Evolutionary conservation across 2,113 vertebrate species (phyloP).

Genomic region (Syngnathus typhle): DNA sequence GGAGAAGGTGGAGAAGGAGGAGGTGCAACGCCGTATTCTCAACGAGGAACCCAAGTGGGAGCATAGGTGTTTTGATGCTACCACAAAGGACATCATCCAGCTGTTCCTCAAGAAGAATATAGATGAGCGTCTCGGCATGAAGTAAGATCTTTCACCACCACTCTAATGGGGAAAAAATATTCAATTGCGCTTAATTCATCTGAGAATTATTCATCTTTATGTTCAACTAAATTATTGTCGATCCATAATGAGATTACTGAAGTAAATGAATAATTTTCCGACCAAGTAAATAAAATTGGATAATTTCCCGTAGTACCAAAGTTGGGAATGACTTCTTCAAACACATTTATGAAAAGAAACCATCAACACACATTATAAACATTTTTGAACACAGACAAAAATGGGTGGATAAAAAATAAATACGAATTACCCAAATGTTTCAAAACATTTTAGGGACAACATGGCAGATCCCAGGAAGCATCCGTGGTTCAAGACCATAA

Average conservation of each 20-base stretch:
- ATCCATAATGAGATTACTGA: no score
- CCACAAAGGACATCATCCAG: conserved; percentile 80
- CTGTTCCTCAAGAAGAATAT: conserved; percentile 84
- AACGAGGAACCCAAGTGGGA: conserved; percentile 83
- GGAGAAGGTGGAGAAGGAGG: conserved; percentile 85
- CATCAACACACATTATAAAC: neutral
- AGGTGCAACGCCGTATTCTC: conserved; percentile 82
- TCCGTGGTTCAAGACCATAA: conserved; percentile 82
- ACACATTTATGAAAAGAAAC: neutral
- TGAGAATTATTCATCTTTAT: no score
- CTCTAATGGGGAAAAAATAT: neutral
- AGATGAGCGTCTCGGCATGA: conserved; percentile 83
- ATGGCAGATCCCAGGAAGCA: conserved; percentile 85
- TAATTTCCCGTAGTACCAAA: neutral
- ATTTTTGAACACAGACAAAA: neutral
- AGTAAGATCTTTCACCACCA: conserved; percentile 64
- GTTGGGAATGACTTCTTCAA: neutral
- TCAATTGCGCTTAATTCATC: no score
- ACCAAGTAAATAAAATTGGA: neutral
- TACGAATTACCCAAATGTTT: neutral
- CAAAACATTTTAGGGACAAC: conserved; percentile 63
- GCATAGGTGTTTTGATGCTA: conserved; percentile 78
- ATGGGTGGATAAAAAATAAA: neutral
- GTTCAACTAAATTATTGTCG: no score
- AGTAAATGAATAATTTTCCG: neutral